phyloP scores from a whole-genome alignment of 2,888 invertebrate species.

The Meiosimyza platycephala region DNA sequence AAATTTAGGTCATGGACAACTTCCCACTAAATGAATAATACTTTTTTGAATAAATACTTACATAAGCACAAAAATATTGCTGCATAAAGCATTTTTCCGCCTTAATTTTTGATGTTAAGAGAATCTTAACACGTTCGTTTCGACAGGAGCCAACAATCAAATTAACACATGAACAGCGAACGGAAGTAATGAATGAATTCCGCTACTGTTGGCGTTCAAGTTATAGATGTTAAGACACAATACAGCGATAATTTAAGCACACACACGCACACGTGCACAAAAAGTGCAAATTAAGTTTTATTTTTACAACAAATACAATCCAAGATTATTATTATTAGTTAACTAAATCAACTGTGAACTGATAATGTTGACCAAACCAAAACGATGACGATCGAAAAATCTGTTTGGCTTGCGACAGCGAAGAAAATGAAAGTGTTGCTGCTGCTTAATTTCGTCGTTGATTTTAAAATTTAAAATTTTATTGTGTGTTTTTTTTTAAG shows the following conservation, averaged over 20 bases:
- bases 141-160: conserved; percentile 6
- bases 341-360: conserved; percentile 45
- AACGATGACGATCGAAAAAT: conserved; percentile 22
- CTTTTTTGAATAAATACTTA: conserved; percentile 46
- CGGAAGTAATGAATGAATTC: not conserved
- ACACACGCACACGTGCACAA: not conserved
- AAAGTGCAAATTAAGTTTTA: conserved; percentile 8
- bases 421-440: conserved; percentile 57
- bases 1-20: too few species aligned
- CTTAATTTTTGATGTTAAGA: conserved; percentile 22
- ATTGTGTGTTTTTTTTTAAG: not conserved
- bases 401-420: conserved; percentile 23
- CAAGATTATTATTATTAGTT: conserved; percentile 43
- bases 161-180: conserved; percentile 6
- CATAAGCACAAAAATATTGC: conserved; percentile 52
- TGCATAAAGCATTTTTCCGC: conserved; percentile 50
- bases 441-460: not conserved
- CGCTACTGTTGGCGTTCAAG: too few species aligned
- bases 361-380: conserved; percentile 5
- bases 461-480: not conserved
- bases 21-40: too few species aligned
- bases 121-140: not conserved
- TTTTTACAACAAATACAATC: conserved; percentile 36
- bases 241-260: not conserved
- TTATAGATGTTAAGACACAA: not conserved